Evolutionary conservation across 2,888 invertebrate species (phyloP), one percentile per base, ranked within the genome.

Genomic region (Lepeophtheirus nordmannii): DNA sequence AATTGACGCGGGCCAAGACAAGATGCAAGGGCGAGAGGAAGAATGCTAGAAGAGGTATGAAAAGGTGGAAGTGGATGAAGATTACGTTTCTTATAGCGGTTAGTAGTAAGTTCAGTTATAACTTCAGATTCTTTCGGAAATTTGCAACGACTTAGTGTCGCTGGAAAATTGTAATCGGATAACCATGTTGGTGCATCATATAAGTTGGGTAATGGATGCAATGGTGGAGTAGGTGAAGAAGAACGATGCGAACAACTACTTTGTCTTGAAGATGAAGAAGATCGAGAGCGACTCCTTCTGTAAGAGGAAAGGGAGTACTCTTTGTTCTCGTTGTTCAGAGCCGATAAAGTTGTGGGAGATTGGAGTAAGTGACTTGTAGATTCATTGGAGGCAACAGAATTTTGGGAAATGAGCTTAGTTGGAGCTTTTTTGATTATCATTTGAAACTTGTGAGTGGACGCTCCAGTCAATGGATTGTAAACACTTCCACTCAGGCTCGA

Each of bases 131-230:
- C 37, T 23, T 64, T 64, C 2, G 64, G 64, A 22, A 64, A 64
- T 56, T 56, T 64, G 56, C 64, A 64, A 17, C 64, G 53, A 17
- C 39, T 39, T 1, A 64, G 30, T 1, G 20, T 20, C 20, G 41
- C 39, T 1, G 64, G 64, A 22, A 64, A 30, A 17, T 64, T 64
- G 56, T 64, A 64, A 17, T 64, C 64, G 10, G 20, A 56, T n/a
- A 64, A 11, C 39, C 30, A 64, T 46, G 64, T 64, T 37, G 64
- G 53, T 30, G 30, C 7, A 30, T 30, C 30, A 30, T 30, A 30
- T 2, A 30, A 30, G 30, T 30, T 30, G 30, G 30, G 30, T 30
- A 30, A 30, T 5, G 30, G 2, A 30, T 30, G 30, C 30, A 30
- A 2, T 30, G 30, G 30, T 7, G 30, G 30, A 30, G 30, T 2